Conservation (phyloP, 1,140 invertebrate species). For the Zaprionus gabonicus region DNA sequence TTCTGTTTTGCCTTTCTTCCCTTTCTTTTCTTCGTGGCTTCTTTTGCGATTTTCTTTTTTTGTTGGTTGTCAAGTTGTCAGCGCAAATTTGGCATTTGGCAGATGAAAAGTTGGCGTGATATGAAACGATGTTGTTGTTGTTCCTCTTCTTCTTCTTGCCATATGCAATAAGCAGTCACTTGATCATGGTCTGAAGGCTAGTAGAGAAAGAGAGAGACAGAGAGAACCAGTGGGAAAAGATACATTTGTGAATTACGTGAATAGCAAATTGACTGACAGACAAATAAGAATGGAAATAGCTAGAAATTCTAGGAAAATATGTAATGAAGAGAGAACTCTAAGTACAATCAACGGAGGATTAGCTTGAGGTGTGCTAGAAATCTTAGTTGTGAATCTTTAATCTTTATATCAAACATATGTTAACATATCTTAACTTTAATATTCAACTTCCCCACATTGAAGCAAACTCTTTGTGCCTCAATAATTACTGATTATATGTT, state of each 20-base stretch:
- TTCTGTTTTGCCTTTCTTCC: too few relatives aligned
- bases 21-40: neutral
- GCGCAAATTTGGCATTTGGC: constrained; percentile 38
- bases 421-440: too few relatives aligned
- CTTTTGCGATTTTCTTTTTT: neutral
- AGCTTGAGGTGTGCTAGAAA: neutral
- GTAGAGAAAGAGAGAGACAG: neutral
- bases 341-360: too few relatives aligned
- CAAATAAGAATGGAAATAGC: neutral
- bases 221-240: neutral
- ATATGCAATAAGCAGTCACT: constrained; percentile 18
- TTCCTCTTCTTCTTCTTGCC: neutral
- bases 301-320: neutral
- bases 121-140: constrained; percentile 6
- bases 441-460: neutral
- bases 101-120: constrained; percentile 26
- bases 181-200: neutral
- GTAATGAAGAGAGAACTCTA: neutral
- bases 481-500: neutral
- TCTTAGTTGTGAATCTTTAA: neutral
- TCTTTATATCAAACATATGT: neutral
- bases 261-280: neutral
- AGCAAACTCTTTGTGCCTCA: neutral
- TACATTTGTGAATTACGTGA: neutral
- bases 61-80: constrained; percentile 45